Conservation (phyloP, 2,113 vertebrate genomes). For the Potamarius usumacintae region DNA sequence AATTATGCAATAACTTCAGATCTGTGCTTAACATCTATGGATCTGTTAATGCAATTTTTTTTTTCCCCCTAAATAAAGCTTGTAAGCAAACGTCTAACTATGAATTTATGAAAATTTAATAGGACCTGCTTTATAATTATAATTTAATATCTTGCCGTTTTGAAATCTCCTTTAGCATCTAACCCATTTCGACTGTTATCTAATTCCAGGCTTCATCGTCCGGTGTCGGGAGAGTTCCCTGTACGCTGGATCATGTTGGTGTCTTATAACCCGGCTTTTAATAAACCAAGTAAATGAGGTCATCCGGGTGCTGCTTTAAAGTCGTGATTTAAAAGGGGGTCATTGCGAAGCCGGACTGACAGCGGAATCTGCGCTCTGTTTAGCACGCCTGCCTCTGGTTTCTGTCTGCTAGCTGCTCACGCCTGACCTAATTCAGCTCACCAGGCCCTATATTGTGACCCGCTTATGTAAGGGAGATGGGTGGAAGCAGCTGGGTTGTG, state of each 20-base stretch:
- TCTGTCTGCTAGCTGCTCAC: not conserved
- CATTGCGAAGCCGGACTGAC: not conserved
- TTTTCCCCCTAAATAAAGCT: too few species aligned
- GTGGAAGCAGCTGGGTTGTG: not conserved
- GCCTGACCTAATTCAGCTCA: slow-evolving; percentile 43
- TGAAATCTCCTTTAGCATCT: not conserved
- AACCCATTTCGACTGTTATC: not conserved
- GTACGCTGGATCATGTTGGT: not conserved
- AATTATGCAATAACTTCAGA: too few species aligned
- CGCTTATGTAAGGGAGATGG: slow-evolving; percentile 35
- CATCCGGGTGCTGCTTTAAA: not conserved
- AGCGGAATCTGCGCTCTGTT: not conserved
- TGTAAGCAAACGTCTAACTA: too few species aligned
- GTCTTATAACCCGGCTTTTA: slow-evolving; percentile 1
- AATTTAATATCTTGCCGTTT: not conserved
- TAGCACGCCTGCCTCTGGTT: not conserved
- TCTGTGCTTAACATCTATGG: too few species aligned
- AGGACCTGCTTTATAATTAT: not conserved
- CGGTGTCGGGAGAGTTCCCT: not conserved
- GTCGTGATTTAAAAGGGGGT: not conserved
- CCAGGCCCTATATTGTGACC: slow-evolving; percentile 27
- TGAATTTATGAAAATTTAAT: too few species aligned
- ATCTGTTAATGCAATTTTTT: too few species aligned
- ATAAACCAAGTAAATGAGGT: not conserved
- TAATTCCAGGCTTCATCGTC: not conserved